Conservation (phyloP, 2,797 vertebrate genomes). For the Petrocephalus sullivani region DNA sequence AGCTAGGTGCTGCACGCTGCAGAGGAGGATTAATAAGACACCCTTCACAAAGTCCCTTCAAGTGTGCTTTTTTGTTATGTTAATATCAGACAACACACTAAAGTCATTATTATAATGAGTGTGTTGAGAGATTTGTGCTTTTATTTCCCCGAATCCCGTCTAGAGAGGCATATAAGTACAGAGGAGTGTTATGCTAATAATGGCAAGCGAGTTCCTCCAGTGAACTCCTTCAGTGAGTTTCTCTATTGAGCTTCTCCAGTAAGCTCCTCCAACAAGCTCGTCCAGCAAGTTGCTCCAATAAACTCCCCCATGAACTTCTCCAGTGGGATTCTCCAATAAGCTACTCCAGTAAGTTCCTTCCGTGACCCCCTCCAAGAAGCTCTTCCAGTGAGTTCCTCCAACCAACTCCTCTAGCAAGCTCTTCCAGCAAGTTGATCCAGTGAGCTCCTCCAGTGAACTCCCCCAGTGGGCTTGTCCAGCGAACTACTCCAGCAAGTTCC, state of each 20-base stretch:
- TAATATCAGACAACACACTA: neutral
- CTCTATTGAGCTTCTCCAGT: neutral
- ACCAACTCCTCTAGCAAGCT: neutral
- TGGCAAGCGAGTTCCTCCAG: slow-evolving; percentile 22
- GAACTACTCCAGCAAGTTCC: no score
- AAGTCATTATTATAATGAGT: slow-evolving; percentile 30
- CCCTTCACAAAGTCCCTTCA: neutral
- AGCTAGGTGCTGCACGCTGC: neutral
- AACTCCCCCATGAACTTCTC: neutral
- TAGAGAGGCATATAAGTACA: slow-evolving; percentile 8
- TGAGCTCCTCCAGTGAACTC: neutral
- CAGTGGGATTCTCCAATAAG: neutral
- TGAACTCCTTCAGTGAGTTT: neutral
- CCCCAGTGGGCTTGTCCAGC: neutral
- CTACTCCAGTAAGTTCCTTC: neutral
- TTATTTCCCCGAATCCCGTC: slow-evolving; percentile 22
- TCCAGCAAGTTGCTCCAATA: neutral
- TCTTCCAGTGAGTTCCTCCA: neutral
- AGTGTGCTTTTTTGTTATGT: neutral
- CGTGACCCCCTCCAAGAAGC: neutral
- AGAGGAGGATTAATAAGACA: neutral
- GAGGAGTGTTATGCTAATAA: slow-evolving; percentile 21
- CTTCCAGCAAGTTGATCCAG: neutral
- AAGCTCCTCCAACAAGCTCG: no score
- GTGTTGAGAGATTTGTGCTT: slow-evolving; percentile 31